Base-by-base conservation (phyloP, 1,140 invertebrate genomes). In the Drosophila elegans region DNA sequence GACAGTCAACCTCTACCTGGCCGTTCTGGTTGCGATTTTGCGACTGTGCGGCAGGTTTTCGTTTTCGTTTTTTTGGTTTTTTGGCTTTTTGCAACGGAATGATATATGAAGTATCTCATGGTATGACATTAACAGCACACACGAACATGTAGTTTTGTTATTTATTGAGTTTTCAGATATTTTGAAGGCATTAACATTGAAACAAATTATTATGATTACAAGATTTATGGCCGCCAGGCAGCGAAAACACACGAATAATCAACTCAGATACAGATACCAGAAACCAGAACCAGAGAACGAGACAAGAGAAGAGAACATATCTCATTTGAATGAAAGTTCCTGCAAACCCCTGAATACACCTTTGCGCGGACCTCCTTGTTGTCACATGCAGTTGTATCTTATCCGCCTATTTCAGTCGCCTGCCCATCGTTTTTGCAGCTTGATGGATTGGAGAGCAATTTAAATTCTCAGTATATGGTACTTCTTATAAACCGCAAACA, bases 31-130 rank as follows among this genome's bases (percentile, higher is more conserved):
- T 56, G 62, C 62, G 55, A 66, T 59, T 66, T 62, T 32, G 45
- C 57, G 56, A 60, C n/a, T 67, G n/a, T 57, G 57, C 38, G 42
- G 55, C 52, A 57, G 74, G 74, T 76, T 77, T 74, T 69, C 52
- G 52, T 21, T 63, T 45, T 46, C 38, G 51, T 52, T 63, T 48
- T 53, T 9, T 10, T n/a, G n/a, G 44, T 13, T 32, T 49, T 74
- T 64, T 16, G 48, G 51, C 39, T 63, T 66, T 77, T 73, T 45
- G 78, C 77, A 46, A 34, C 48, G 56, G 77, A 89, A 91, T 91
- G 90, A 91, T 91, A 91, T 91, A 91, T 91, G 90, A 91, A 91
- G 90, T 91, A 91, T 91, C 90, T 90, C 90, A 88, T 91, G 81
- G 89, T 91, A 91, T 91, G 89, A 91, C 89, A 91, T 91, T 91